Evolutionary conservation across 2,113 vertebrate species (phyloP).

Genomic region (Camarhynchus parvulus): DNA sequence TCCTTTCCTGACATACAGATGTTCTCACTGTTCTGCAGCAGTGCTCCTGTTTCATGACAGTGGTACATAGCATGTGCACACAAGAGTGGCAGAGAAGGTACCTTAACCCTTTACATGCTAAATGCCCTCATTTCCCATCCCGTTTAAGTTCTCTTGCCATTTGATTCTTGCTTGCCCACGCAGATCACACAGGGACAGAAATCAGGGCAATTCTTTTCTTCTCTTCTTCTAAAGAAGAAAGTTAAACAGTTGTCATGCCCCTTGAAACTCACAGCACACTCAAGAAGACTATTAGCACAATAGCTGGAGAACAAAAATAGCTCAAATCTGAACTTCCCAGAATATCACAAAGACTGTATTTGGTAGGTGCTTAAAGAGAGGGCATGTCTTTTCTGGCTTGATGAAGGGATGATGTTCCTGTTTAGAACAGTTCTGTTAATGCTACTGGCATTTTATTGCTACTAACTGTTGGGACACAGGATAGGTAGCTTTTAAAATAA

Average conservation of each 20-base stretch:
- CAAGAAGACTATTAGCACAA: not conserved
- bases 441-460: not conserved
- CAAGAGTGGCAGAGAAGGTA: not conserved
- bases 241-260: not conserved
- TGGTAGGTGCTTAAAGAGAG: not conserved
- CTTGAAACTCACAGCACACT: not conserved
- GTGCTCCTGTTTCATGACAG: not conserved
- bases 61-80: not conserved
- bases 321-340: not conserved
- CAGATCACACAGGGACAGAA: not conserved
- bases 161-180: not conserved
- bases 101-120: not conserved
- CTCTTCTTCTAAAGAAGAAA: not conserved
- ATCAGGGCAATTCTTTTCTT: not conserved
- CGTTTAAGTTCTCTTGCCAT: not conserved
- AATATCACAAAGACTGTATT: not conserved
- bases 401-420: not conserved
- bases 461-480: not conserved
- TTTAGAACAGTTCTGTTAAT: not conserved
- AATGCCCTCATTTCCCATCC: not conserved
- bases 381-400: not conserved
- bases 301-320: conserved; percentile 25
- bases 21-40: not conserved
- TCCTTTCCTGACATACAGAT: not conserved
- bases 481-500: not conserved